Base-by-base conservation (phyloP, 2,888 invertebrate species). In the Tinea semifulvella region DNA sequence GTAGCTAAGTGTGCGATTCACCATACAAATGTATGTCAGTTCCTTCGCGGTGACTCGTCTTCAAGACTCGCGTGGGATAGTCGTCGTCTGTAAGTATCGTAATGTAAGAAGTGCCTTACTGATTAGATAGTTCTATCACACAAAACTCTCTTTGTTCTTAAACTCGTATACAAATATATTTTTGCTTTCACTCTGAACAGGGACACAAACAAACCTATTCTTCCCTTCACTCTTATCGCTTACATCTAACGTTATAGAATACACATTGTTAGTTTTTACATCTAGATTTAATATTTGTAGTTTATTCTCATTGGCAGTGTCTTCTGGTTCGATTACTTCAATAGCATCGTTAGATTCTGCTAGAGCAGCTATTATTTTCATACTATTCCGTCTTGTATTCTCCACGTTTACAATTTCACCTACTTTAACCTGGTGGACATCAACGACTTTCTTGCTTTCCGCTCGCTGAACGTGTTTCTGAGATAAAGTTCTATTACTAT, bases 101-200 rank as follows among this genome's bases (percentile, higher is more conserved):
- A n/a, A n/a, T n/a, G n/a, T n/a, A n/a, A n/a, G n/a, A n/a, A n/a
- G n/a, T n/a, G n/a, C n/a, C n/a, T n/a, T n/a, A n/a, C n/a, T n/a
- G n/a, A 49, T 50, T 48, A 5, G 6, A 36, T 48, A 45, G 20
- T n/a, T n/a, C n/a, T 5, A 46, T 53, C 53, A 80, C 51, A 80
- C 80, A 57, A 80, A 80, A 70, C 80, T 80, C 49, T 80, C 80
- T 53, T 80, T 80, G 63, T 69, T 68, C 55, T 62, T 75, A 64
- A 73, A 76, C 60, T 80, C 76, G 68, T 77, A 79, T 75, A 80
- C 77, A 73, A 76, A 74, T 70, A 77, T 75, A 68, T 75, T 77
- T 61, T 66, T 64, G 50, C 56, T 72, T 47, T 77, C 77, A 47
- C 64, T 62, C 51, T 69, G 66, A 50, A 64, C 59, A 49, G 79